Percentiles rank a stretch among this genome's conserved stretches.
Evolutionary conservation across 2,888 invertebrate genomes (phyloP).

Genomic region (Girardia tigrina): DNA sequence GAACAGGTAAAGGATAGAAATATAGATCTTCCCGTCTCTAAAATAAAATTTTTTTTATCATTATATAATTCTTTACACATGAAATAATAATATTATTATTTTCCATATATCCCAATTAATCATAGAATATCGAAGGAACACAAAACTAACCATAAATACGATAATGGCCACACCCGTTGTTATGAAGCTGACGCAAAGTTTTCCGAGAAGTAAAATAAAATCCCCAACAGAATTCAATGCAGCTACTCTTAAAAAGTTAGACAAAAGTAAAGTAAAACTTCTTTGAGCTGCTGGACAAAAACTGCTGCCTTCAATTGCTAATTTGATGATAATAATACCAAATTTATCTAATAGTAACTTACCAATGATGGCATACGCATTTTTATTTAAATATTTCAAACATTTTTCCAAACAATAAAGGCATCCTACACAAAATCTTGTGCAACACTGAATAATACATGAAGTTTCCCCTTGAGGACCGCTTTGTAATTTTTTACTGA

Average conservation of each 20-base stretch:
- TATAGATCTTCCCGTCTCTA: conserved; percentile 2
- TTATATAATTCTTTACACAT: neutral
- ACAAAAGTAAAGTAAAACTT: conserved; percentile 54
- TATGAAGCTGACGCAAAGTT: conserved; percentile 65
- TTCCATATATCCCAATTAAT: too few relatives aligned
- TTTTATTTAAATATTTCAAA: conserved; percentile 76
- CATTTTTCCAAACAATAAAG: conserved; percentile 79
- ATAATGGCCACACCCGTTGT: conserved; percentile 67
- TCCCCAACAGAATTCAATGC: conserved; percentile 82
- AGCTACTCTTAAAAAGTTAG: conserved; percentile 60
- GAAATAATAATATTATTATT: too few relatives aligned
- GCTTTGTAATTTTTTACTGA: conserved; percentile 54
- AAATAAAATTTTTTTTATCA: neutral
- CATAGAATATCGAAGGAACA: too few relatives aligned
- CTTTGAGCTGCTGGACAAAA: conserved; percentile 78
- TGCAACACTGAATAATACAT: conserved; percentile 7
- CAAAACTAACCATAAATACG: conserved; percentile 46
- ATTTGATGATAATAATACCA: conserved; percentile 24
- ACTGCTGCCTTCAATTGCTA: conserved; percentile 69
- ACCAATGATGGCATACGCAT: conserved; percentile 79
- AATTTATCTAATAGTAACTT: conserved; percentile 38
- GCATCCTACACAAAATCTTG: conserved; percentile 68
- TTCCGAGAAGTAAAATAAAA: conserved; percentile 76
- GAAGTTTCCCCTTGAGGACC: neutral
- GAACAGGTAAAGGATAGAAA: neutral